These are phyloP conservation scores for Taphrorychus bicolor DNA, from an alignment of 2,888 invertebrate genomes.

Conservation along the genomic window DNA sequence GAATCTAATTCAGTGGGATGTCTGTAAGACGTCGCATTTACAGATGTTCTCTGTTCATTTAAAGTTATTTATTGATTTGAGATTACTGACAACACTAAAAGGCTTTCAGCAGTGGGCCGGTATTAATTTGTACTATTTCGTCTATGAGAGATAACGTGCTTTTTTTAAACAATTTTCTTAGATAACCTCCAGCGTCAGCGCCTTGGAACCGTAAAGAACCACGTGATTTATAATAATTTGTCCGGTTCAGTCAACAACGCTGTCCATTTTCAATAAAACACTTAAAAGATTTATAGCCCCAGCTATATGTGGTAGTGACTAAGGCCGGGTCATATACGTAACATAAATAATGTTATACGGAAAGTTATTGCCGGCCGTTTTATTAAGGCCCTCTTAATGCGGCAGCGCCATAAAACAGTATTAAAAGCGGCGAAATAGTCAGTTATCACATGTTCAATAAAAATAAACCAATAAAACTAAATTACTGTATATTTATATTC, in stretches of 20 bases:
- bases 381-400: conserved; percentile 26
- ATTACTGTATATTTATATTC: conserved; percentile 41
- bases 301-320: background rate
- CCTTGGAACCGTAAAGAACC: background rate
- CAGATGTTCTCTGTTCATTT: conserved; percentile 41
- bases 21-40: conserved; percentile 41
- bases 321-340: conserved; percentile 7
- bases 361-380: conserved; percentile 21
- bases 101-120: conserved; percentile 35
- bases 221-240: background rate
- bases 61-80: conserved; percentile 36
- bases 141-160: background rate
- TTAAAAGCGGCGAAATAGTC: conserved; percentile 39
- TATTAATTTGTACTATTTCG: conserved; percentile 15
- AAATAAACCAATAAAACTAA: conserved; percentile 42
- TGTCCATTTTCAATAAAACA: background rate
- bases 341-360: conserved; percentile 12
- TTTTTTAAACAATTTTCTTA: background rate
- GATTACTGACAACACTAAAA: conserved; percentile 33
- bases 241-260: background rate
- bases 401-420: conserved; percentile 26
- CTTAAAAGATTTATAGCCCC: background rate
- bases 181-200: background rate
- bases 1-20: conserved; percentile 33
- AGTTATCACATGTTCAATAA: conserved; percentile 41